phyloP scores from a whole-genome alignment of 1,140 invertebrate genomes.

The Andrena cerasifolii region DNA sequence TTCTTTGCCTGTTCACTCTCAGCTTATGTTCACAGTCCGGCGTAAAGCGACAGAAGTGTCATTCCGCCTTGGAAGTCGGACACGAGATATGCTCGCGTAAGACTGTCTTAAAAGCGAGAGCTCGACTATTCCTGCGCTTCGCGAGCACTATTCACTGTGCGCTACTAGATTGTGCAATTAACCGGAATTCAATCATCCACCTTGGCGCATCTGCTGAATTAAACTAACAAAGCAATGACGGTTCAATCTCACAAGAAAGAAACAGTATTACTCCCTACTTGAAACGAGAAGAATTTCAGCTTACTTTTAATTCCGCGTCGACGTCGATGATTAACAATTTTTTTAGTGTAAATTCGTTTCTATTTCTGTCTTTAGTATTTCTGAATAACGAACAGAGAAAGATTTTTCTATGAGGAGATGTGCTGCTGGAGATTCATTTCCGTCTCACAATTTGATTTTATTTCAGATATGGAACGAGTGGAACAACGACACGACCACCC shows the following conservation, averaged over 20 bases:
- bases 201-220: background rate
- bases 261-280: too few species aligned
- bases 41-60: constrained; percentile 29
- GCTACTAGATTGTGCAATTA: background rate
- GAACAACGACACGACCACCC: background rate
- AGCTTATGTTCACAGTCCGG: constrained; percentile 25
- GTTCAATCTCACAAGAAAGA: background rate
- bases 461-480: too few species aligned
- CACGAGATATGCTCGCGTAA: constrained; percentile 2
- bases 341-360: too few species aligned
- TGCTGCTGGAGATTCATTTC: too few species aligned
- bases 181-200: background rate
- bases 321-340: too few species aligned
- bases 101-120: background rate
- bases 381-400: too few species aligned
- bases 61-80: constrained; percentile 12
- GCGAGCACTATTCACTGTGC: background rate
- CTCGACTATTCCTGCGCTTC: background rate
- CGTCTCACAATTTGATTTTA: too few species aligned
- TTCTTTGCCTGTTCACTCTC: constrained; percentile 38
- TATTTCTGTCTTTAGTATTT: too few species aligned
- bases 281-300: too few species aligned
- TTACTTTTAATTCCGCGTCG: too few species aligned
- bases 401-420: too few species aligned
- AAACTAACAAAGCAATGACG: too few species aligned